phyloP scores from a whole-genome alignment of 2,797 vertebrate species.

The Xiphophorus birchmanni region DNA sequence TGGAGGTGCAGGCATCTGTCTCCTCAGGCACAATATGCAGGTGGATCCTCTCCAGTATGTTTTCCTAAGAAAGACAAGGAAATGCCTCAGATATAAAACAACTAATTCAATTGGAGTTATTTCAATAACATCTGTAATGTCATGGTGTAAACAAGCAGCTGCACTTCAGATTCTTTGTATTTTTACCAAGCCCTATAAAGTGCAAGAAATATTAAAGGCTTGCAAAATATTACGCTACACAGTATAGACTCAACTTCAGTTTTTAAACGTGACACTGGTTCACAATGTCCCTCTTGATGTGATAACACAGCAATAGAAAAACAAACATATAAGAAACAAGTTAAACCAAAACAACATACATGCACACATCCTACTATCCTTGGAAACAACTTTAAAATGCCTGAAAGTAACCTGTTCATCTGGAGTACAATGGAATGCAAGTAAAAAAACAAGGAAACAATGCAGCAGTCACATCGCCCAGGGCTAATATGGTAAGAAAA shows the following conservation, averaged over 20 bases:
- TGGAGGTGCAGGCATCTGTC: conserved; percentile 93
- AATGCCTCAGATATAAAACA: conserved; percentile 7
- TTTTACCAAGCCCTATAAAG: conserved; percentile 35
- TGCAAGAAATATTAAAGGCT: conserved; percentile 65
- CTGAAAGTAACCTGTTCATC: background rate
- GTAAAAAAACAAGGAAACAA: background rate
- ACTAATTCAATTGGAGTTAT: background rate
- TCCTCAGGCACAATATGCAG: conserved; percentile 94
- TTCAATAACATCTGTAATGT: background rate
- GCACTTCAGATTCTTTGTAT: conserved; percentile 27
- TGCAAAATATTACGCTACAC: conserved; percentile 25
- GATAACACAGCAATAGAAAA: background rate
- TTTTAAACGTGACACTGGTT: conserved; percentile 53
- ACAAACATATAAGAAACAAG: background rate
- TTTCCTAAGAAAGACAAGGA: conserved; percentile 84
- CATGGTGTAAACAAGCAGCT: background rate
- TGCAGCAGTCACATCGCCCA: background rate
- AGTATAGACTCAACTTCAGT: conserved; percentile 49
- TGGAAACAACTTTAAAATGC: conserved; percentile 4
- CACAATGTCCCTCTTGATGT: background rate
- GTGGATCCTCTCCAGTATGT: conserved; percentile 94
- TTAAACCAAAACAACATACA: background rate
- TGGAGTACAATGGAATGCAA: background rate
- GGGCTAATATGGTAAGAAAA: background rate
- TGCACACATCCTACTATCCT: background rate